Evolutionary conservation across 2,113 vertebrate species (phyloP).

Genomic region (Daboia siamensis): DNA sequence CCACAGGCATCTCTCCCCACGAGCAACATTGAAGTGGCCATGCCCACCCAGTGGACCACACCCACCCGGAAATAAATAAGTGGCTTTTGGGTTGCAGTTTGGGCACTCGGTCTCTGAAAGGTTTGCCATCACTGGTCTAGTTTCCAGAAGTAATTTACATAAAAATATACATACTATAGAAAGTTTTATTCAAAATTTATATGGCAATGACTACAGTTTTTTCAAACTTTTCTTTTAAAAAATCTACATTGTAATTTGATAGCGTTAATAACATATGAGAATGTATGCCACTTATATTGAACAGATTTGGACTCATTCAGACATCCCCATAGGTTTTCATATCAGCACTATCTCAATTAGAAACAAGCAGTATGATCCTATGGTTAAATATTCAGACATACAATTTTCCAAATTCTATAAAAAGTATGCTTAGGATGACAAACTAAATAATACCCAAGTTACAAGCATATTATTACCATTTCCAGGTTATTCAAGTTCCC

Average conservation of each 20-base stretch:
- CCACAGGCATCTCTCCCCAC: no score
- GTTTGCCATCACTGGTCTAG: no score
- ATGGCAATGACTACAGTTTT: not conserved
- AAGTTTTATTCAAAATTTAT: not conserved
- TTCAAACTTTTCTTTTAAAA: not conserved
- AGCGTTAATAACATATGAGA: not conserved
- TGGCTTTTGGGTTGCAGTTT: no score
- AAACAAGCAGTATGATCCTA: not conserved
- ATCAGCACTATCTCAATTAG: not conserved
- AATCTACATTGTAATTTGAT: not conserved
- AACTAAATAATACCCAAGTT: not conserved
- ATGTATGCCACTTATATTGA: not conserved
- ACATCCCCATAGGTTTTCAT: not conserved
- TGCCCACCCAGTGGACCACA: no score
- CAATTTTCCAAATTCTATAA: not conserved
- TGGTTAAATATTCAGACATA: not conserved
- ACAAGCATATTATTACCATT: not conserved
- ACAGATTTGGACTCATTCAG: not conserved
- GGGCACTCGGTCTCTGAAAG: no score
- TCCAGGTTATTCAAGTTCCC: not conserved
- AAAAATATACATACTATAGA: not conserved
- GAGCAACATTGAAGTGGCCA: no score
- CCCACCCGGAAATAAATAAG: no score
- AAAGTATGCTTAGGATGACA: not conserved
- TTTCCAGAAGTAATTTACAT: not conserved